A percentile compares a stretch with the other conserved stretches of the same genome.
phyloP scores from a whole-genome alignment of 2,113 vertebrate species.

The Argyrosomus japonicus region DNA sequence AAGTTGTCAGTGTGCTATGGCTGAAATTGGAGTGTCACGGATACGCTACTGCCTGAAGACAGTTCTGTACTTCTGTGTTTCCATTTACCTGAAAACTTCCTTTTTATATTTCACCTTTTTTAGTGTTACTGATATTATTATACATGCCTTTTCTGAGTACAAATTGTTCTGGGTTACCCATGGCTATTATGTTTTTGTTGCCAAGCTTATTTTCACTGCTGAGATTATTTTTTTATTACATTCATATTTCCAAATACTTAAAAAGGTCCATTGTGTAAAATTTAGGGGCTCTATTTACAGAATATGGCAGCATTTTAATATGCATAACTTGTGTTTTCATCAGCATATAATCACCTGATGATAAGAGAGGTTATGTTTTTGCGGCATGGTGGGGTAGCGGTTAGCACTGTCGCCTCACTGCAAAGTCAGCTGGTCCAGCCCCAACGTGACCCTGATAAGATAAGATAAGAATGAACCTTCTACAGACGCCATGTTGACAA shows the following conservation, averaged over 20 bases:
- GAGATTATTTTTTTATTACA: not conserved
- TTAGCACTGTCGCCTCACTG: too few species aligned
- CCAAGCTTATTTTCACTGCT: not conserved
- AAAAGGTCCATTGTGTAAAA: not conserved
- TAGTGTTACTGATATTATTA: slow-evolving; percentile 4
- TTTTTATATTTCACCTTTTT: too few species aligned
- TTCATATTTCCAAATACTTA: slow-evolving; percentile 6
- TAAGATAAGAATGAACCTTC: too few species aligned
- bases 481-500: too few species aligned
- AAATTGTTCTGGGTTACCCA: slow-evolving; percentile 3
- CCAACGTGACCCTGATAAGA: too few species aligned
- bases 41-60: slow-evolving; percentile 37
- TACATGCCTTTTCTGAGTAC: not conserved
- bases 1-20: slow-evolving; percentile 80
- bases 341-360: too few species aligned
- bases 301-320: too few species aligned
- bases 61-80: slow-evolving; percentile 44
- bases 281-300: too few species aligned
- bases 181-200: not conserved
- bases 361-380: too few species aligned
- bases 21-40: slow-evolving; percentile 59
- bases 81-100: slow-evolving; percentile 44
- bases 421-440: too few species aligned
- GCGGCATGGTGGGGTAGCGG: too few species aligned
- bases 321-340: too few species aligned